Evolutionary conservation across 2,888 invertebrate genomes (phyloP).

Genomic region (Rhingia rostrata): DNA sequence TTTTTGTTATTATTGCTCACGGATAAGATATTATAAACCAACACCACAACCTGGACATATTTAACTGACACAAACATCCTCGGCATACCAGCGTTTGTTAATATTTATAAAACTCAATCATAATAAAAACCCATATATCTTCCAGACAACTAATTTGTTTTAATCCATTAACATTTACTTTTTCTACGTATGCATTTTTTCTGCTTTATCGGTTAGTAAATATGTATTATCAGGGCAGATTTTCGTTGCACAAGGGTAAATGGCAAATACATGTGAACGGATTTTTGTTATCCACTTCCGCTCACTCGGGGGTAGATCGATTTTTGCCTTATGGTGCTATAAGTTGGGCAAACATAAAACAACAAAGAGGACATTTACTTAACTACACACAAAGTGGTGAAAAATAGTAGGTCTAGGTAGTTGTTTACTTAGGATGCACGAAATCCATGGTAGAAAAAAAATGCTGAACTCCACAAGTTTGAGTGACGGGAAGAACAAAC

Average conservation of each 20-base stretch:
- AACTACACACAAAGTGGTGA: conserved; percentile 63
- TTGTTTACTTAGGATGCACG: conserved; percentile 57
- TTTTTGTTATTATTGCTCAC: conserved; percentile 23
- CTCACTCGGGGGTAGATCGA: conserved; percentile 63
- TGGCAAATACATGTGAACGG: conserved; percentile 33
- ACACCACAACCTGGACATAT: background rate
- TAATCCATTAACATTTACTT: conserved; percentile 25
- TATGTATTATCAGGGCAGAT: conserved; percentile 51
- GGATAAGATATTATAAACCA: conserved; percentile 7
- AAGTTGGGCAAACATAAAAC: conserved; percentile 38
- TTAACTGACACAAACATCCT: conserved; percentile 22
- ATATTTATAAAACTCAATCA: conserved; percentile 20
- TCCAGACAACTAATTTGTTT: conserved; percentile 29
- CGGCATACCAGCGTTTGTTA: conserved; percentile 22
- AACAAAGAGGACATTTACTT: conserved; percentile 66
- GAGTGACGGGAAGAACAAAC: background rate
- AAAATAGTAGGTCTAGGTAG: conserved; percentile 60
- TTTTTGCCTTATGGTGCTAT: conserved; percentile 52
- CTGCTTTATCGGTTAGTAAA: conserved; percentile 47
- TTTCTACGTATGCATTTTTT: conserved; percentile 40
- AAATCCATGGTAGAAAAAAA: conserved; percentile 38
- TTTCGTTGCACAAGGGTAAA: conserved; percentile 66
- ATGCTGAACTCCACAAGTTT: conserved; percentile 21
- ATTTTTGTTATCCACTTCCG: conserved; percentile 15
- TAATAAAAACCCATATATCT: conserved; percentile 11